Base-by-base conservation (phyloP, 2,888 invertebrate genomes). In the Xanthorhoe spadicearia region DNA sequence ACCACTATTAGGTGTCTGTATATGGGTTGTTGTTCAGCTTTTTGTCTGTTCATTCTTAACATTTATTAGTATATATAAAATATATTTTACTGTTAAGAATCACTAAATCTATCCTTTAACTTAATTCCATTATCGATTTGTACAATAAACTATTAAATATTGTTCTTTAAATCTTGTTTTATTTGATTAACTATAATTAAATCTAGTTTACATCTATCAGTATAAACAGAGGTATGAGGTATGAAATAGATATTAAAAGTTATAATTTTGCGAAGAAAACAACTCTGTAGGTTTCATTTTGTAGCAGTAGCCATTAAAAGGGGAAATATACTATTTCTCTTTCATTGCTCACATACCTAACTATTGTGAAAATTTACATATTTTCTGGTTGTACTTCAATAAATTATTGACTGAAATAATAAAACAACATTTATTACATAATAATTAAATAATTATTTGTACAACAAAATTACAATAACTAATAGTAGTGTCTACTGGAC, bases 51-150 rank as follows among this genome's bases (percentile, higher is more conserved):
- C 75, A 78, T 81, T 84, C 80, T 82, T 83, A 84, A 85, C 81
- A 74, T 77, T 78, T 74, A 79, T 78, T 77, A 79, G 81, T 83
- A 54, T 82, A 81, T 83, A 84, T 86, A 81, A 82, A 84, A 82
- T 83, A 82, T 83, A 82, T 85, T 83, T 48, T 85, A 89, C 80
- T 83, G 77, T 85, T 87, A 87, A 84, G 83, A 72, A 75, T 72
- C 80, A 80, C 81, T 87, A 82, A 83, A 87, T 87, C 82, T 87
- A 86, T 86, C 87, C 88, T 86, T 81, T 85, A 84, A 85, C 84
- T 89, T 86, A 86, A 92, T 92, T 92, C 92, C 90, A 92, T 82
- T 89, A 88, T 86, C 78, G 75, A 88, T 89, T 91, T 92, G 83
- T 92, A 90, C 87, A 89, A 89, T 90, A 89, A 88, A 89, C 81